Percentiles rank a stretch among this genome's conserved stretches.
Evolutionary conservation across 2,113 vertebrate genomes (phyloP).

Genomic region (Stomatorhinus ivindoensis): DNA sequence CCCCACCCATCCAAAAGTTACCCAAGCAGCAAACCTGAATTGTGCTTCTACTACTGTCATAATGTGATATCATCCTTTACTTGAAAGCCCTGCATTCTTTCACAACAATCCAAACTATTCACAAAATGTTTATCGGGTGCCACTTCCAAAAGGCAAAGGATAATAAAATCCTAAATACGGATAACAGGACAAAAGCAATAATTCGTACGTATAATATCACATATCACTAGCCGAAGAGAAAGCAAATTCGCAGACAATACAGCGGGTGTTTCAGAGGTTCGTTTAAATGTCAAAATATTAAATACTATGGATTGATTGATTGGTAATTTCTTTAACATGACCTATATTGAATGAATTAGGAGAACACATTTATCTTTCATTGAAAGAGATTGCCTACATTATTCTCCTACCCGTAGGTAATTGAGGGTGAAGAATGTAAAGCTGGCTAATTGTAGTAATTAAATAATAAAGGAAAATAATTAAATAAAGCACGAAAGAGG

Average conservation of each 20-base stretch:
- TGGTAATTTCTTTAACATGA: not conserved
- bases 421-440: not conserved
- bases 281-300: slow-evolving; percentile 8
- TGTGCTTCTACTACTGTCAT: slow-evolving; percentile 28
- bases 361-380: slow-evolving; percentile 4
- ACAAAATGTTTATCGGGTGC: not conserved
- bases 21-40: slow-evolving; percentile 31
- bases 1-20: slow-evolving; percentile 58
- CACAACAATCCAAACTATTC: not conserved
- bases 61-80: slow-evolving; percentile 24
- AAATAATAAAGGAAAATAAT: not conserved
- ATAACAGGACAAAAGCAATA: not conserved
- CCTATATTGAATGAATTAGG: not conserved
- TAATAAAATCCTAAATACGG: not conserved
- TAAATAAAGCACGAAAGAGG: not conserved
- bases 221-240: not conserved
- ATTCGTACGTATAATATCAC: not conserved
- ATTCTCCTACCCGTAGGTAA: not conserved
- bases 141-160: not conserved
- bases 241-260: not conserved
- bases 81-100: not conserved
- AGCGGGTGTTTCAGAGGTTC: not conserved
- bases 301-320: not conserved
- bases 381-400: not conserved
- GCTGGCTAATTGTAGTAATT: not conserved